These are phyloP conservation scores for Dastarcus helophoroides DNA, from an alignment of 2,888 invertebrate genomes.

Conservation along the genomic window DNA sequence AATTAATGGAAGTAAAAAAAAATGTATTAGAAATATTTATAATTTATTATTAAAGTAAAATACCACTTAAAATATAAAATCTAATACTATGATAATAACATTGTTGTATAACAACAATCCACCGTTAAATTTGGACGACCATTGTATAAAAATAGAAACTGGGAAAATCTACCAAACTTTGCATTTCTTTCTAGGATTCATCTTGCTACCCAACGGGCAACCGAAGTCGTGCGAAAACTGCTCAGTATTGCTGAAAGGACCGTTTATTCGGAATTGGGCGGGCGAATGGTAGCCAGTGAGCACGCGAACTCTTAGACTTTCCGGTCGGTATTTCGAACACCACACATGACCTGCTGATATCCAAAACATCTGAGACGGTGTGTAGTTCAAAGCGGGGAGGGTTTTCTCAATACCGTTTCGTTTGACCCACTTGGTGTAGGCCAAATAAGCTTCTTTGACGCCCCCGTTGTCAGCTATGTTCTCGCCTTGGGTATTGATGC, in stretches of 20 bases:
- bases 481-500: slow-evolving; percentile 88
- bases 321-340: slow-evolving; percentile 39
- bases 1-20: no score
- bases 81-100: no score
- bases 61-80: no score
- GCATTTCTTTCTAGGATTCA: slow-evolving; percentile 53
- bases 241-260: slow-evolving; percentile 47
- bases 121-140: no score
- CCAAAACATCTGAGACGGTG: slow-evolving; percentile 43
- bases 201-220: slow-evolving; percentile 44
- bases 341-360: slow-evolving; percentile 48
- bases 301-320: slow-evolving; percentile 30
- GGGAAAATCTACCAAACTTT: slow-evolving; percentile 54
- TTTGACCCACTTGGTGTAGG: slow-evolving; percentile 30
- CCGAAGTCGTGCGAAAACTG: slow-evolving; percentile 51
- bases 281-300: slow-evolving; percentile 37
- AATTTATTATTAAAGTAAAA: no score
- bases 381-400: slow-evolving; percentile 30
- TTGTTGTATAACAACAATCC: no score
- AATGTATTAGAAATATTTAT: no score
- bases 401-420: slow-evolving; percentile 27
- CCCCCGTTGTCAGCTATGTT: slow-evolving; percentile 94
- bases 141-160: no score
- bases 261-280: slow-evolving; percentile 45
- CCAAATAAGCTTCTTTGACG: slow-evolving; percentile 69